Percentiles rank a stretch among this genome's conserved stretches.
Evolutionary conservation across 2,888 invertebrate genomes (phyloP).

Genomic region (Luffia ferchaultella): DNA sequence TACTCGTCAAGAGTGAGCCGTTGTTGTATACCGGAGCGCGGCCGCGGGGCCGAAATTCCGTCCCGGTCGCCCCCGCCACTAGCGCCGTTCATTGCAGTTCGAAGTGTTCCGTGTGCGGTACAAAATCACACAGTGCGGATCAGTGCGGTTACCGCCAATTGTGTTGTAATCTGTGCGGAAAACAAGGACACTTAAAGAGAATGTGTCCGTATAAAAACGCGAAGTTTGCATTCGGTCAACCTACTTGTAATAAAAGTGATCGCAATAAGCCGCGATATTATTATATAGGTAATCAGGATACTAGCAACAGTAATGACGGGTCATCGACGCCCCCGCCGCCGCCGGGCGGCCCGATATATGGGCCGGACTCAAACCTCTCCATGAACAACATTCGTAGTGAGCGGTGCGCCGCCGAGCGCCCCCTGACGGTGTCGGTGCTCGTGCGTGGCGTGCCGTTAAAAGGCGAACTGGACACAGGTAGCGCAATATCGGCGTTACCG

Average conservation of each 20-base stretch:
- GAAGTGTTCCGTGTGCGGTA: slow-evolving; percentile 13
- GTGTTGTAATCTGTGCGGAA: slow-evolving; percentile 14
- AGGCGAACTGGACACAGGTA: slow-evolving; percentile 16
- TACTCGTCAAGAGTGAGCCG: slow-evolving; percentile 12
- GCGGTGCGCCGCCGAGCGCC: slow-evolving; percentile 14
- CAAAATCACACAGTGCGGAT: slow-evolving; percentile 10
- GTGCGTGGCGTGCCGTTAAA: slow-evolving; percentile 4
- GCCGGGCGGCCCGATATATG: no score
- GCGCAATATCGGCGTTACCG: no score
- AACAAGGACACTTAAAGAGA: slow-evolving; percentile 18
- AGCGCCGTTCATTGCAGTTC: no score
- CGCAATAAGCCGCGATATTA: background rate
- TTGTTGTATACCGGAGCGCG: slow-evolving; percentile 5
- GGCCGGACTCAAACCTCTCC: no score
- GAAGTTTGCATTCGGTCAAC: slow-evolving; percentile 6
- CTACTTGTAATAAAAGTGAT: background rate
- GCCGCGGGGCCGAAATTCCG: background rate
- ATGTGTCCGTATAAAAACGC: slow-evolving; percentile 11
- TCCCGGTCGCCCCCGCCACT: background rate
- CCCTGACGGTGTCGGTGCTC: slow-evolving; percentile 9
- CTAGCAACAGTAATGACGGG: background rate
- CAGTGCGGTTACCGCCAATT: slow-evolving; percentile 16
- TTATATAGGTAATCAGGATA: background rate
- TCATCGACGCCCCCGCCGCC: no score
- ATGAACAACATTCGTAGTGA: slow-evolving; percentile 14